A percentile compares a stretch with the other conserved stretches of the same genome.
Conservation (phyloP, 2,797 vertebrate genomes). For the Sebastes miniatus region DNA sequence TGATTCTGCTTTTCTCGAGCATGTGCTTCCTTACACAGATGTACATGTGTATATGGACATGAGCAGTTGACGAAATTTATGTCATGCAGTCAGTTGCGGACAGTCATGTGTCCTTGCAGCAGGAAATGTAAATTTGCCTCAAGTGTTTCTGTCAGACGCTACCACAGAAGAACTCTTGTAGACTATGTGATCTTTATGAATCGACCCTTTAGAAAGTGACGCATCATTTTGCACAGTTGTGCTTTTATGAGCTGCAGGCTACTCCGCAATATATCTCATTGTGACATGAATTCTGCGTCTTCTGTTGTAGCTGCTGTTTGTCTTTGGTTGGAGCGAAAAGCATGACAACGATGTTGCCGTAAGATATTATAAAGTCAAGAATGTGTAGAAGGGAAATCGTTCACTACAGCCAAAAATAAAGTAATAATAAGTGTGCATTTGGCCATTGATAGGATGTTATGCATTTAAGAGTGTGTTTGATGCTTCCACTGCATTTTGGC, state of each 20-base stretch:
- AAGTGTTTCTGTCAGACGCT: not conserved
- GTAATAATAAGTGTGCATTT: not conserved
- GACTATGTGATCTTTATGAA: not conserved
- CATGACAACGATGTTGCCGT: not conserved
- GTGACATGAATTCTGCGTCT: not conserved
- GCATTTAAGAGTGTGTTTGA: not conserved
- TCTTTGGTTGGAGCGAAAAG: not conserved
- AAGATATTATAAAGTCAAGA: not conserved
- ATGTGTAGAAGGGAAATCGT: not conserved
- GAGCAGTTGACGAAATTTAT: not conserved
- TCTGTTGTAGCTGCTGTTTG: not conserved
- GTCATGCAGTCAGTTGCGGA: not conserved
- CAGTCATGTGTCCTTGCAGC: not conserved
- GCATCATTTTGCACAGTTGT: not conserved
- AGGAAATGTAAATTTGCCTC: not conserved
- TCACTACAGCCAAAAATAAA: not conserved
- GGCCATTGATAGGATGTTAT: not conserved
- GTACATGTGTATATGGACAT: not conserved
- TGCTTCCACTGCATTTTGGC: not conserved
- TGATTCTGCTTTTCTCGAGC: not conserved
- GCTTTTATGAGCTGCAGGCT: not conserved
- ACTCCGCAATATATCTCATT: not conserved
- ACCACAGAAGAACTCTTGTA: not conserved
- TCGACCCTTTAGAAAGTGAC: not conserved
- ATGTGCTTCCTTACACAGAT: not conserved